Base-by-base conservation (phyloP, 2,113 vertebrate genomes). In the Pithys albifrons region DNA sequence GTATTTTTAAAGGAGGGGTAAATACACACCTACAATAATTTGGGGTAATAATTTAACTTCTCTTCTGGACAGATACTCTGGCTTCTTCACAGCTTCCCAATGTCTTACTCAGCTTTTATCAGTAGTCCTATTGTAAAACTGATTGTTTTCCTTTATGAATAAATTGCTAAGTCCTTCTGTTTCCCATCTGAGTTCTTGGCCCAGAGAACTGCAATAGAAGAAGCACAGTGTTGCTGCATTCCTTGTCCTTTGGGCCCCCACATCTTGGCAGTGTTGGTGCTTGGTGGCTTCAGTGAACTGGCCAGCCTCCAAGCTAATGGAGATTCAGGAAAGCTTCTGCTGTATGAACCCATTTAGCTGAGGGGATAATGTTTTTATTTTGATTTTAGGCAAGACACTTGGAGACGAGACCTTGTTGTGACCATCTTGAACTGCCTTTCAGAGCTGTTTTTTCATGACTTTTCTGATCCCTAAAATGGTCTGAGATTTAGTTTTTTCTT, bases 401-500 rank as follows among this genome's bases (percentile, higher is more conserved):
- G 58, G 35, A 49, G 19, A 10, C 29, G 35, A 49, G 19, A 10
- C 29, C 29, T 54, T 62, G 3, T 48, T 43, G 19, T 54, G n/a
- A 49, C n/a, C 9, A n/a, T 35, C n/a, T 18, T 66, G 31, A n/a
- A 27, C 48, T 49, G 62, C 35, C 19, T 81, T 41, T 51, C 25
- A 51, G 1, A 64, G 43, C 17, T 67, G 12, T 0, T 37, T 67
- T 78, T 59, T 43, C 10, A 25, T 51, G 0, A 43, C 6, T 71
- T 76, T 85, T 61, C 52, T 52, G 72, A 51, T 58, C 17, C 20
- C 25, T 83, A 59, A 76, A 92, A 57, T 14, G 9, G 14, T 1
- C 5, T 51, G 19, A 69, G 23, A 45, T 14, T 1, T 33, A 25
- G 31, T 25, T 11, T 13, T 35, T 62, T 66, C 51, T 45, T 31